Percentiles rank a stretch among this genome's conserved stretches.
Evolutionary conservation across 2,888 invertebrate species (phyloP).

Genomic region (Biston betularia): DNA sequence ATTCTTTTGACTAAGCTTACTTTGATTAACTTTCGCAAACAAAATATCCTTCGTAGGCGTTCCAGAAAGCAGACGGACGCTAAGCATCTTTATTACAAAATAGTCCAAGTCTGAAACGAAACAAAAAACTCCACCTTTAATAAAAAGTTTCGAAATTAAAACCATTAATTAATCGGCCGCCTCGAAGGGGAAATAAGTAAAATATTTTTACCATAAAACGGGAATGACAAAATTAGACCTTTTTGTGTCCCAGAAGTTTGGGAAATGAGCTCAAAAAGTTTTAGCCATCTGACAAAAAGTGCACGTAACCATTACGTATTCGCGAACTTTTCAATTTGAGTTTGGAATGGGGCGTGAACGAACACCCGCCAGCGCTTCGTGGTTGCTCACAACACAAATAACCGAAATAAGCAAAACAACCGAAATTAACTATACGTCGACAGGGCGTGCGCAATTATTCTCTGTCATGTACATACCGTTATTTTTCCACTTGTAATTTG

Average conservation of each 20-base stretch:
- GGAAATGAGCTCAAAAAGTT: conserved; percentile 31
- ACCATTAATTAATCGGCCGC: conserved; percentile 35
- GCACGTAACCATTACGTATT: conserved; percentile 37
- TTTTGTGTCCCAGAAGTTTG: conserved; percentile 33
- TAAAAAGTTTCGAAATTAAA: conserved; percentile 38
- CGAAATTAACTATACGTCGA: conserved; percentile 70
- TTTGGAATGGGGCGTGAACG: conserved; percentile 34
- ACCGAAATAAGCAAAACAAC: conserved; percentile 56
- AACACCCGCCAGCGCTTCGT: conserved; percentile 6
- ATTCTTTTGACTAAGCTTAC: conserved; percentile 60
- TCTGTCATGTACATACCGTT: conserved; percentile 65
- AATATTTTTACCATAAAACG: conserved; percentile 35
- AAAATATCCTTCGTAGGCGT: conserved; percentile 35
- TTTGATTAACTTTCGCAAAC: conserved; percentile 55
- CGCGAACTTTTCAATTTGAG: conserved; percentile 40
- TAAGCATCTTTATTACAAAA: conserved; percentile 30
- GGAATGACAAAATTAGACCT: conserved; percentile 35
- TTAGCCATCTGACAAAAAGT: conserved; percentile 31
- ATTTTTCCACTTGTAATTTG: conserved; percentile 77
- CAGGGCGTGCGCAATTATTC: conserved; percentile 71
- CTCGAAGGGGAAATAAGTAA: conserved; percentile 31
- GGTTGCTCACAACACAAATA: conserved; percentile 56
- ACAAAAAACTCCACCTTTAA: conserved; percentile 31
- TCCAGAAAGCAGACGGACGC: conserved; percentile 22
- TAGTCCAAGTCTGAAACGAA: conserved; percentile 22